Evolutionary conservation across 1,140 invertebrate species (phyloP), one percentile per base, ranked within the genome.

Genomic region (Zaprionus lachaisei): DNA sequence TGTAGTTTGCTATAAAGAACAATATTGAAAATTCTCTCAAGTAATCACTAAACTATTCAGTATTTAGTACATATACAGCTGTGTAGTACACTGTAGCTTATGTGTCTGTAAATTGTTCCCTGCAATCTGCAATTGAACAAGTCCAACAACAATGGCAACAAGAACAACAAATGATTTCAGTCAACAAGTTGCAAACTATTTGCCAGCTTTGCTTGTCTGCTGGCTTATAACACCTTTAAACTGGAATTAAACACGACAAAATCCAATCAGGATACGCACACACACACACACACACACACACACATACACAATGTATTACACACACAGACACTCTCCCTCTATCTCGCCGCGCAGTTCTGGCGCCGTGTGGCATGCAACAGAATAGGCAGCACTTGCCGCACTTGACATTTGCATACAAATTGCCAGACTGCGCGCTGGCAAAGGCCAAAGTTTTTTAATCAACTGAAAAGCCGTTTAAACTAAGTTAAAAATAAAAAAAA

Each of bases 401-500:
- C 80, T 72, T 84, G 77, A 75, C 71, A 87, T 87, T 87, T 87
- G 84, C 84, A 87, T 87, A 87, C 84, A 87, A 89, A 87, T 87
- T 87, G 84, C 68, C 60, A 60, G 73, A 54, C 54, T 34, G 31
- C 56, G 41, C 31, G 51, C 68, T 62, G 74, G 67, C 79, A 81
- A 77, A 84, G 69, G 78, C 84, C 78, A 87, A 87, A 87, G 78
- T 89, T 87, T 87, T 87, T 87, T 87, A 87, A 87, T 87, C 84
- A 87, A 87, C 85, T 87, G 81, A 87, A 87, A 90, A 81, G 84
- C 84, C 84, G 81, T 87, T 87, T 87, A 87, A 87, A 87, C 84
- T 89, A 72, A 81, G 84, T 87, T 87, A 79, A 84, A 75, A 31
- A 28, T 7, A 71, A 77, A 28, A 31, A 71, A 77, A 70, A 22